Evolutionary conservation across 1,140 invertebrate species (phyloP), one percentile per base, ranked within the genome.

Genomic region (Trinorchestia longiramus): DNA sequence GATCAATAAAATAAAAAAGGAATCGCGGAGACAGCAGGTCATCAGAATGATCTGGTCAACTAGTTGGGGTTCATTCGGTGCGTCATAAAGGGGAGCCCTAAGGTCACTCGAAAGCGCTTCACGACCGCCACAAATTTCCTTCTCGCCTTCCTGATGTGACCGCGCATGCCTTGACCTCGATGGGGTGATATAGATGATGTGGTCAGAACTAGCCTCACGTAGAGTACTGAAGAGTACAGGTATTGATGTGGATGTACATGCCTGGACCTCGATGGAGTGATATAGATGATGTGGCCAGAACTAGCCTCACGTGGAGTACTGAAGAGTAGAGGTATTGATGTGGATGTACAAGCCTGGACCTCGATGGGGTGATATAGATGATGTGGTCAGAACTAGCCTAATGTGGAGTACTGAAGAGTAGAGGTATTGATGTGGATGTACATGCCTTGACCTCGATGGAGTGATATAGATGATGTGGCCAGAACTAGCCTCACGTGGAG

Each of bases 51-150:
- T 77, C 62, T 77, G 62, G 62, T 19, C 62, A 53, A 77, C 62
- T 77, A 77, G 62, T 77, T 11, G 62, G 62, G 62, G 62, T 77
- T 77, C 62, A 77, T 77, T 77, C 41, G 41, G 88, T 11, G 88
- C 11, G 88, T 90, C 88, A 43, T 90, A 90, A 90, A 90, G 88
- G 88, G 43, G 43, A 90, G 88, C 88, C 88, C 43, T 41, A 36
- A 41, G 88, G 88, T 90, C 88, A 41, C 88, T 90, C 88, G 43
- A 43, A 42, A 90, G 4, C 41, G 88, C 43, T 90, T 90, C 41
- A 90, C 88, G 88, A 90, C 41, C 88, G 23, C 43, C 88, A 90
- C 43, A 90, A 90, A 90, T 90, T 90, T 41, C 88, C 88, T 43
- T 42, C 88, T 42, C 88, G n/a, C 88, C 41, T 41, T 42, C 36